Evolutionary conservation across 2,797 vertebrate genomes (phyloP), one percentile per base, ranked within the genome.

Genomic region (Aratinga solstitialis): DNA sequence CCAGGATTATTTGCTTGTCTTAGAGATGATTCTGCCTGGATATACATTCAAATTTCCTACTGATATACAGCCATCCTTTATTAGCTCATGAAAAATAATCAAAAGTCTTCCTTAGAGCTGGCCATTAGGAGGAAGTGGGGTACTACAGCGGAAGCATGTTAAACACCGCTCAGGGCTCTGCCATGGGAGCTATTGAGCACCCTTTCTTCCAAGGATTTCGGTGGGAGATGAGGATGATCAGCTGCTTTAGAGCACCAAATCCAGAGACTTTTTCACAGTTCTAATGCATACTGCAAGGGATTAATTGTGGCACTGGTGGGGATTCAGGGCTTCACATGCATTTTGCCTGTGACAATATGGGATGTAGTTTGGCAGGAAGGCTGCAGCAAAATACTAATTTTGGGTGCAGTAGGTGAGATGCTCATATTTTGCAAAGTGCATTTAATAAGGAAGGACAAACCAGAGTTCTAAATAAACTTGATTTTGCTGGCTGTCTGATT

Each of bases 41-140:
- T 94, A 63, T 95, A 88, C 69, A 71, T 95, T 96, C 72, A 80
- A 68, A 95, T 95, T 97, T 97, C 88, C 71, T 96, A 76, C 63
- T 90, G 77, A 93, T 93, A 77, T 63, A 87, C 54, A 96, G 83
- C 40, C 85, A 95, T 94, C 84, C 84, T 83, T 96, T 94, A 92
- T 96, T 92, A 96, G 94, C 91, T 95, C 83, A 82, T 0, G 7
- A 54, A 50, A 74, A 86, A 90, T 50, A 94, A 91, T 53, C 78
- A 65, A 93, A 84, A 7, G 36, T 47, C 79, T 65, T 91, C 68
- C 87, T 93, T 40, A 27, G 81, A 95, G 76, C 45, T 67, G 87
- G 90, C 78, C 43, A 59, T 88, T 86, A 95, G 90, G 78, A 32
- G 56, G 65, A 79, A 92, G 83, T 10, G 32, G 34, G 67, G 69